Conservation (phyloP, 2,797 vertebrate species). For the Hydrocynus forskahlii region DNA sequence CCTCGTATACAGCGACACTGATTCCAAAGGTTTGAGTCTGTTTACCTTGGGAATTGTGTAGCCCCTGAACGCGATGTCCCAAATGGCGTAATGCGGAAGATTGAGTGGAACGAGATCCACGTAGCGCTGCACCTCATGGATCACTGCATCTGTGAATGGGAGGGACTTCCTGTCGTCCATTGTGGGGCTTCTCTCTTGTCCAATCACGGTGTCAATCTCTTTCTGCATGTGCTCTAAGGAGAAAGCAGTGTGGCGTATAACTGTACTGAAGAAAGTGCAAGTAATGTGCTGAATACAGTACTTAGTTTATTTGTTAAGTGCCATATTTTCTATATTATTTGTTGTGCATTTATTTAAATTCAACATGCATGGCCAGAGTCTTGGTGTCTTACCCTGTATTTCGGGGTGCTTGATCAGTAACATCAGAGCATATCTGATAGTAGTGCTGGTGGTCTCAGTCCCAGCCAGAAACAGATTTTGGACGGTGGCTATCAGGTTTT, state of each 20-base stretch:
- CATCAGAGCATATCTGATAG: slow-evolving; percentile 74
- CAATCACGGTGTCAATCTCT: slow-evolving; percentile 74
- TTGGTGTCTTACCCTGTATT: slow-evolving; percentile 72
- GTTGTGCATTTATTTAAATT: too few species aligned
- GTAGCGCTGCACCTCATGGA: slow-evolving; percentile 76
- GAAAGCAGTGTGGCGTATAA: not conserved
- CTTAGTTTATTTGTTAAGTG: too few species aligned
- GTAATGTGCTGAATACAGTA: too few species aligned
- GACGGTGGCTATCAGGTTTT: slow-evolving; percentile 73
- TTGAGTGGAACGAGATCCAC: slow-evolving; percentile 73
- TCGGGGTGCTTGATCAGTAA: slow-evolving; percentile 77
- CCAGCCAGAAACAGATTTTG: slow-evolving; percentile 77
- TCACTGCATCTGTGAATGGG: slow-evolving; percentile 78
- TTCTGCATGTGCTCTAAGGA: slow-evolving; percentile 71
- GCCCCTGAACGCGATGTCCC: slow-evolving; percentile 71
- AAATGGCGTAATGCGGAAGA: slow-evolving; percentile 68
- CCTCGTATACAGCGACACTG: too few species aligned
- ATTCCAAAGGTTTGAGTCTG: not conserved
- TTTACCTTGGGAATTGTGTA: slow-evolving; percentile 72
- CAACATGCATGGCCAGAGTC: too few species aligned
- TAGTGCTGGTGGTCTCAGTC: slow-evolving; percentile 76
- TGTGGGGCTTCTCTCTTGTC: slow-evolving; percentile 55
- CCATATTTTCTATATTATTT: too few species aligned
- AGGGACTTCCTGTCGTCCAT: slow-evolving; percentile 76
- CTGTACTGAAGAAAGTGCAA: too few species aligned